Base-by-base conservation (phyloP, 2,888 invertebrate genomes). In the Leptopilina syphax region DNA sequence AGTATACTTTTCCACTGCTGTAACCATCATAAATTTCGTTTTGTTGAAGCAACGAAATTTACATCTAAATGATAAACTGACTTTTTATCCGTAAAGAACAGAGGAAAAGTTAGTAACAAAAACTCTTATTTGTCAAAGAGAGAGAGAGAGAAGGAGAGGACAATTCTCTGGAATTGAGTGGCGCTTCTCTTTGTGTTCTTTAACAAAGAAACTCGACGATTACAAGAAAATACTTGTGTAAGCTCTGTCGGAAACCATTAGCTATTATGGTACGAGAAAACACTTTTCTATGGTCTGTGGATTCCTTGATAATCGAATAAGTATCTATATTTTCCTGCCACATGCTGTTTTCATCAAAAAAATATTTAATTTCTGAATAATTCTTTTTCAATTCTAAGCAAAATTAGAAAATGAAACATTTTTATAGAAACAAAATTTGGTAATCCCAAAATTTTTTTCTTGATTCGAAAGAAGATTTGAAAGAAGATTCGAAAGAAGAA, bases 221-320 rank as follows among this genome's bases (percentile, higher is more conserved):
- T 73, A 73, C 57, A 60, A 73, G 73, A 73, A 73, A 73, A 73
- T n/a, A 73, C 57, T 73, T 73, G 57, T 73, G 73, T 73, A 73
- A 73, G 73, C 73, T 73, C 18, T 57, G 73, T 73, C 73, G 73
- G 73, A 73, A 73, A 41, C 73, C 73, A 73, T 73, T 73, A 73
- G 57, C 57, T 54, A 73, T 73, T 73, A 57, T 41, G n/a, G 18
- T 34, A 73, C 34, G 34, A 73, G 73, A 73, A 60, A 73, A 57
- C 41, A 41, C 41, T 73, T 41, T 73, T 34, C n/a, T 54, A 34
- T 57, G 73, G 9, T 54, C 50, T 44, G 44, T 10, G 3, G 57
- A 41, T 41, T 57, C 57, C 57, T 57, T 27, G 65, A 41, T 41
- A 34, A 27, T 73, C 50, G 57, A 73, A 10, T 7, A 34, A 41